Evolutionary conservation across 92 coral and sea anemone species (phyloP), one percentile per base, ranked within the genome.

Genomic region (Chrysogorgia sp.): DNA sequence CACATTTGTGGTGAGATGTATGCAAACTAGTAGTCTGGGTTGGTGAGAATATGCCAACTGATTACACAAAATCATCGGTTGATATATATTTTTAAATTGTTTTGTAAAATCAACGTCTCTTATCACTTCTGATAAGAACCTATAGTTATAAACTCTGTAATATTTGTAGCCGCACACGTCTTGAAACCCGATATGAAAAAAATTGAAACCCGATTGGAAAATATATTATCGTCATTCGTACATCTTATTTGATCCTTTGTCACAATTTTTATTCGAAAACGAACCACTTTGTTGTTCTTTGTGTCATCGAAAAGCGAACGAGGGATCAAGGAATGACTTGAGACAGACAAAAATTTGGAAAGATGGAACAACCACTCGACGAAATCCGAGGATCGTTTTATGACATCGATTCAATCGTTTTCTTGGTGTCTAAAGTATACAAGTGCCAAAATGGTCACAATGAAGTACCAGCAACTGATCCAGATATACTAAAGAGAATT

Each of bases 271-370:
- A 43, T 43, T 43, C 50, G 17, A 43, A 43, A 17, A 43, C 17
- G 50, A 43, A 43, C 50, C 50, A 43, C 50, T 43, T 17, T 43
- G 50, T 43, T 43, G 50, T 43, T 43, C 50, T 43, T 43, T 43
- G 17, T 43, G 50, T 17, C 9, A 43, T 17, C 50, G 50, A 8
- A 43, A 43, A 8, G 50, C 10, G 17, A 17, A 43, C 17, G 50
- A 43, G 17, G 9, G 9, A 43, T 8, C 9, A 17, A 17, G 17
- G 9, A 43, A 43, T 8, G n/a, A n/a, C n/a, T 43, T 43, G 17
- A 8, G 9, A 8, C 50, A 43, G 17, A 43, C 50, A 8, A 43
- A 43, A 43, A 9, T 43, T 8, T 43, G 50, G 50, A 43, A 43
- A 17, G 50, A 43, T 43, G 50, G 50, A 43, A 43, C 10, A 9